Conservation (phyloP, 2,113 vertebrate species). For the Saimiri boliviensis region DNA sequence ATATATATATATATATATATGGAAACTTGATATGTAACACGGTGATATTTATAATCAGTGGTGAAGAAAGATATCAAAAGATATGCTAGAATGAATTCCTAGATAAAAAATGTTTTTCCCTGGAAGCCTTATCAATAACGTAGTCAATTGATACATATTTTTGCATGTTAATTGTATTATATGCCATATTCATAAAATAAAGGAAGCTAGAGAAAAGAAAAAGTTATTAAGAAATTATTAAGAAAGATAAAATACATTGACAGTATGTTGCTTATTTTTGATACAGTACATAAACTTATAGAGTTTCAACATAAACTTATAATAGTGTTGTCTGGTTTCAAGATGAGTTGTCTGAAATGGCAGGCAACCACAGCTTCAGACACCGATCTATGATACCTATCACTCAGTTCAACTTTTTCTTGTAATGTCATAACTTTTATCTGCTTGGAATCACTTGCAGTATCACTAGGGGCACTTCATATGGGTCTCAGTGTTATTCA, state of each 20-base stretch:
- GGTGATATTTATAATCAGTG: not conserved
- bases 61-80: not conserved
- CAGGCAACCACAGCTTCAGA: not conserved
- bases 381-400: not conserved
- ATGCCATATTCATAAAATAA: not conserved
- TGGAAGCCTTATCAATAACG: not conserved
- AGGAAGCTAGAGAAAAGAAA: not conserved
- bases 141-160: not conserved
- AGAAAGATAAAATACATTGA: not conserved
- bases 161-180: not conserved
- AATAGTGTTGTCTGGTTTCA: not conserved
- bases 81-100: not conserved
- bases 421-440: not conserved
- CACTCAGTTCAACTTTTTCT: not conserved
- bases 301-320: no score
- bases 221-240: not conserved
- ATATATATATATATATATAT: not conserved
- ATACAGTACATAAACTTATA: not conserved
- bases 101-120: not conserved
- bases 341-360: not conserved
- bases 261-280: fast-evolving
- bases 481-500: not conserved
- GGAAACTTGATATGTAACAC: not conserved
- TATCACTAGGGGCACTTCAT: not conserved
- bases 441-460: not conserved